Percentiles rank a stretch among this genome's conserved stretches.
phyloP scores from a whole-genome alignment of 2,113 vertebrate species.

The Helogale parvula region DNA sequence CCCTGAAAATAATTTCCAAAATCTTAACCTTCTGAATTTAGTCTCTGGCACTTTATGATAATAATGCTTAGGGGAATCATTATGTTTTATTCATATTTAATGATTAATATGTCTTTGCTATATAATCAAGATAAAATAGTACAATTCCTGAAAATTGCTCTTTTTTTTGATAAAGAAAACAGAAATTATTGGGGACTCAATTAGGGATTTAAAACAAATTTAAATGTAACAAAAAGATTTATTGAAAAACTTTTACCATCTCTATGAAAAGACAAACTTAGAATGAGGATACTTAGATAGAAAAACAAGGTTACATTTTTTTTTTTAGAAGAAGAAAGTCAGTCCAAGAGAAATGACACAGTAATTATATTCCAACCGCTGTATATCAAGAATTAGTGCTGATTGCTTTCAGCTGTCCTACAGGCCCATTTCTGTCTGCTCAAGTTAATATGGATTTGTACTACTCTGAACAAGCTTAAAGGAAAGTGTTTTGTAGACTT shows the following conservation, averaged over 20 bases:
- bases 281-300: background rate
- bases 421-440: background rate
- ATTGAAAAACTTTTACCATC: background rate
- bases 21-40: constrained; percentile 50
- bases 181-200: constrained; percentile 35
- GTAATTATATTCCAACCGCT: background rate
- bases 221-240: background rate
- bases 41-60: constrained; percentile 48
- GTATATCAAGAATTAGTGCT: background rate
- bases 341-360: background rate
- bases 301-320: background rate
- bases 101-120: constrained; percentile 49
- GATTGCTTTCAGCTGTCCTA: background rate
- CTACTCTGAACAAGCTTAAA: background rate
- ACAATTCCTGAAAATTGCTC: background rate
- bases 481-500: background rate
- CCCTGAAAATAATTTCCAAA: constrained; percentile 51
- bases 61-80: constrained; percentile 35
- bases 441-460: background rate
- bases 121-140: constrained; percentile 59
- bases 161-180: constrained; percentile 47
- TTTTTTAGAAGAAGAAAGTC: constrained; percentile 11
- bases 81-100: constrained; percentile 56
- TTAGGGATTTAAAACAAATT: constrained; percentile 27
- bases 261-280: background rate